Conservation (phyloP, 2,797 vertebrate genomes). For the Xenentodon cancila region DNA sequence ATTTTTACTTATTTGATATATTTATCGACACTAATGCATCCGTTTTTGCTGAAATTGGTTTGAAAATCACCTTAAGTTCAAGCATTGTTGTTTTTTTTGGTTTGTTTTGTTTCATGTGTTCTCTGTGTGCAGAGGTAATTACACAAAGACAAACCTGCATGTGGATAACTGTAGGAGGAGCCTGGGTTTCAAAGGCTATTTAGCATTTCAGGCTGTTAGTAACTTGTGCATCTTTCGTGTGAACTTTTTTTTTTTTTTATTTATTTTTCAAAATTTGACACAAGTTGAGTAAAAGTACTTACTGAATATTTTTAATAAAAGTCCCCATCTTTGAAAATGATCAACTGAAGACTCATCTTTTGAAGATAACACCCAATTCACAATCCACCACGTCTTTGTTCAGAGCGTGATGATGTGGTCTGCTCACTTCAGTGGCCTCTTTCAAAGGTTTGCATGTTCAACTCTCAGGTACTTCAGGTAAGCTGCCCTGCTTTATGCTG, state of each 20-base stretch:
- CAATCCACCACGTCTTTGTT: constrained; percentile 16
- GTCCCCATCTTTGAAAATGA: constrained; percentile 2
- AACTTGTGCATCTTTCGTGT: neutral
- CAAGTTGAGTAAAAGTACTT: constrained; percentile 1
- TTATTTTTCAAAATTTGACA: constrained; percentile 7
- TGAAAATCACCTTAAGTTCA: constrained; percentile 22
- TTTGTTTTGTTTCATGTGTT: no score
- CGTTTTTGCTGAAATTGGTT: constrained; percentile 9
- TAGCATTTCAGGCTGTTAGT: no score
- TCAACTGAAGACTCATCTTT: constrained; percentile 2
- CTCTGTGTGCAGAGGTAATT: neutral
- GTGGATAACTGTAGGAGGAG: no score
- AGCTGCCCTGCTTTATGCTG: constrained; percentile 24
- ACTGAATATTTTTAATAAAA: constrained; percentile 9
- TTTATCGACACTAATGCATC: neutral
- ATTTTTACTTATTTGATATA: neutral
- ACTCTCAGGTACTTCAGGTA: constrained; percentile 32
- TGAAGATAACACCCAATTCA: constrained; percentile 22
- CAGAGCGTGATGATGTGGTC: constrained; percentile 15
- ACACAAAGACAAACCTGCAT: neutral
- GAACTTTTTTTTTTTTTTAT: neutral
- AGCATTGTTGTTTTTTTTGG: neutral
- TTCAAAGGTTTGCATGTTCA: constrained; percentile 36
- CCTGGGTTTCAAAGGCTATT: no score
- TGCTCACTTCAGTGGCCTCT: constrained; percentile 30